These are phyloP conservation scores for Hypothenemus hampei DNA, from an alignment of 1,140 invertebrate genomes.

Conservation along the genomic window DNA sequence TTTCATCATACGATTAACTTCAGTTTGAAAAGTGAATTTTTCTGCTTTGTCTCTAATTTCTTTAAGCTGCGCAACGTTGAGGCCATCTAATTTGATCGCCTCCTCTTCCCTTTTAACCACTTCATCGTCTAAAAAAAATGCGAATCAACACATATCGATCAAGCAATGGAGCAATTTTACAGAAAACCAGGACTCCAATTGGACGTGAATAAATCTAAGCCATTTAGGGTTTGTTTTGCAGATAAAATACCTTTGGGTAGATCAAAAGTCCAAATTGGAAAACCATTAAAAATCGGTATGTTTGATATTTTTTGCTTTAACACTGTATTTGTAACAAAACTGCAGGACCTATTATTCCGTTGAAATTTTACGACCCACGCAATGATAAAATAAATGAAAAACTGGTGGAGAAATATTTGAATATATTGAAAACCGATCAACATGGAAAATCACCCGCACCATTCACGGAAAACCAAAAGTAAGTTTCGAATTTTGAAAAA, in stretches of 20 bases:
- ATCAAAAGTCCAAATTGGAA: slow-evolving; percentile 40
- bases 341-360: slow-evolving; percentile 28
- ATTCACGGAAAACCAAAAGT: slow-evolving; percentile 24
- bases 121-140: slow-evolving; percentile 64
- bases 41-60: slow-evolving; percentile 88
- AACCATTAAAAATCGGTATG: slow-evolving; percentile 37
- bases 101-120: slow-evolving; percentile 86
- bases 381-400: slow-evolving; percentile 21
- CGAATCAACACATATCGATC: slow-evolving; percentile 19
- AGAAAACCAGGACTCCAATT: neutral
- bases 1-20: slow-evolving; percentile 99
- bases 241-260: slow-evolving; percentile 38
- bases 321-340: neutral
- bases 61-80: slow-evolving; percentile 91
- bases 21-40: slow-evolving; percentile 92
- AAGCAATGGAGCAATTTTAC: slow-evolving; percentile 21
- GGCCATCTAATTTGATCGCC: slow-evolving; percentile 92
- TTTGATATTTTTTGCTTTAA: neutral
- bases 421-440: slow-evolving; percentile 12
- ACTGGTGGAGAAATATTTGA: slow-evolving; percentile 13
- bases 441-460: slow-evolving; percentile 7
- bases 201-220: slow-evolving; percentile 32
- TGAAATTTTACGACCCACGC: slow-evolving; percentile 32
- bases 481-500: too few species aligned
- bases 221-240: slow-evolving; percentile 44